Evolutionary conservation across 1,140 invertebrate species (phyloP).

Genomic region (Magallana angulata): DNA sequence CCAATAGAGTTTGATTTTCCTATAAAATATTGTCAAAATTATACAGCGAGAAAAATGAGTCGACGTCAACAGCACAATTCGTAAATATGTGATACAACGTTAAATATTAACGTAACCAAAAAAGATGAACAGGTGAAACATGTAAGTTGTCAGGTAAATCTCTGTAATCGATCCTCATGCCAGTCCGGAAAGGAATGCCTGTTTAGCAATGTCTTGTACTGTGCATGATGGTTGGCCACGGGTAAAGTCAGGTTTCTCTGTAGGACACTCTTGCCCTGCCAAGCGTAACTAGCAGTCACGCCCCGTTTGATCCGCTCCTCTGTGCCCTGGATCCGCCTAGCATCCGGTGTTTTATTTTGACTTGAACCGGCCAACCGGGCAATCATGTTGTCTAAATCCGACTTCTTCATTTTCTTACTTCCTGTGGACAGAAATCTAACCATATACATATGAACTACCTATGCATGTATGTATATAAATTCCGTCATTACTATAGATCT

Average conservation of each 20-base stretch:
- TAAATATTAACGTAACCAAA: too few species aligned
- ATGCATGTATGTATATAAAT: neutral
- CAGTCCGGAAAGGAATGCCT: neutral
- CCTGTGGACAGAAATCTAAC: neutral
- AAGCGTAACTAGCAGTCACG: conserved; percentile 20
- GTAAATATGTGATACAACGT: too few species aligned
- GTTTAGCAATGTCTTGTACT: neutral
- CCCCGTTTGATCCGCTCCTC: conserved; percentile 26
- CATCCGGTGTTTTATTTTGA: conserved; percentile 19
- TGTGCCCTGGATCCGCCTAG: neutral
- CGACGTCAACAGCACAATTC: too few species aligned
- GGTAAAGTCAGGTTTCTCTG: neutral
- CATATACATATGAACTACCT: neutral
- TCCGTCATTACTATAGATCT: neutral
- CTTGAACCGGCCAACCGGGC: conserved; percentile 25
- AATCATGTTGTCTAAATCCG: conserved; percentile 45
- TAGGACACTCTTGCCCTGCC: conserved; percentile 24
- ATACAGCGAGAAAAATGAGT: too few species aligned
- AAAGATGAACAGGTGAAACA: too few species aligned
- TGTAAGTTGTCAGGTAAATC: too few species aligned
- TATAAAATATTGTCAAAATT: too few species aligned
- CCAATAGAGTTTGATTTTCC: too few species aligned
- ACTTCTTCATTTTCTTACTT: conserved; percentile 41
- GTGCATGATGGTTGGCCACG: neutral
- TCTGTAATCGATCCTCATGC: too few species aligned